phyloP scores from a whole-genome alignment of 1,140 invertebrate species.

The Contarinia nasturtii region DNA sequence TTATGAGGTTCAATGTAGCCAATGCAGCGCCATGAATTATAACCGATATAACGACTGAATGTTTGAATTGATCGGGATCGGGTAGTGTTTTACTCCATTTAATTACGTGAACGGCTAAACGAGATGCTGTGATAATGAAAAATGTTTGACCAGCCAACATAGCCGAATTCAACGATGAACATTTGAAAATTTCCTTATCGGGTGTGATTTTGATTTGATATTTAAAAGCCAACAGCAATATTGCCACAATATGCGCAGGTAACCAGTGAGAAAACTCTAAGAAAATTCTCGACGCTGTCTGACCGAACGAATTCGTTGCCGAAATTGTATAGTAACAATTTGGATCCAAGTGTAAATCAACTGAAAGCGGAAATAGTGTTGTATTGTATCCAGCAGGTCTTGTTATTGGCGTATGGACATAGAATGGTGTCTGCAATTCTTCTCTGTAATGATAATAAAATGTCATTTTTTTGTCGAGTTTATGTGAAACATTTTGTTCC shows the following conservation, averaged over 20 bases:
- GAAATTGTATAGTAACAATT: constrained; percentile 32
- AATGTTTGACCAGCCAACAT: constrained; percentile 11
- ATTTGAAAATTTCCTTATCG: constrained; percentile 8
- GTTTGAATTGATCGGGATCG: constrained; percentile 1
- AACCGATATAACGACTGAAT: constrained; percentile 4
- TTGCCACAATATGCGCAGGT: constrained; percentile 17
- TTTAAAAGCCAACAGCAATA: constrained; percentile 15
- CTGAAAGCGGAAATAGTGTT: constrained; percentile 15
- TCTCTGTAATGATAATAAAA: constrained; percentile 21
- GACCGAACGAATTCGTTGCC: constrained; percentile 17
- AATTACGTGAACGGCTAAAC: constrained; percentile 2
- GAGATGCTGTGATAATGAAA: constrained; percentile 14
- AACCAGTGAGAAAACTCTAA: constrained; percentile 18
- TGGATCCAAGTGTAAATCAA: constrained; percentile 35
- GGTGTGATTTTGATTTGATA: constrained; percentile 10
- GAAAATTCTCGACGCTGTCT: constrained; percentile 13
- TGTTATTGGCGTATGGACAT: constrained; percentile 27
- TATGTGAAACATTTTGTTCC: too few relatives aligned
- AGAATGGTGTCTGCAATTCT: constrained; percentile 23
- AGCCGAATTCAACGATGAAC: constrained; percentile 4
- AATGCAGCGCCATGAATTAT: constrained; percentile 5
- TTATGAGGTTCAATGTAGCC: not conserved
- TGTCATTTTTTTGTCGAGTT: constrained; percentile 1
- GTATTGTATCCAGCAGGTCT: constrained; percentile 20
- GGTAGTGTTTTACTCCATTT: not conserved